A percentile compares a stretch with the other conserved stretches of the same genome.
Evolutionary conservation across 2,797 vertebrate species (phyloP).

Genomic region (Simalia tracyae): DNA sequence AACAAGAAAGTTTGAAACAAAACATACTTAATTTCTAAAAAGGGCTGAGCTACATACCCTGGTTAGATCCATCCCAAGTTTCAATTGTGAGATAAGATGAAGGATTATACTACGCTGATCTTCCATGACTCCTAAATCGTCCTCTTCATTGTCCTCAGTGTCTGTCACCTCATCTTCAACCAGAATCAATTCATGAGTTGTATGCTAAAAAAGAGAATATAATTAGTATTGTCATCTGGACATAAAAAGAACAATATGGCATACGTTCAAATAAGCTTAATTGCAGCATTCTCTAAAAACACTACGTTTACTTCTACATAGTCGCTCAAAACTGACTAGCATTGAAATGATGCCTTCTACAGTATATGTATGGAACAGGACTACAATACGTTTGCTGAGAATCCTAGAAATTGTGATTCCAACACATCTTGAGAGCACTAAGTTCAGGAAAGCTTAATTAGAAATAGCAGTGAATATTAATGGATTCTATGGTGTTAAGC

Average conservation of each 20-base stretch:
- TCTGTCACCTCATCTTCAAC: constrained; percentile 88
- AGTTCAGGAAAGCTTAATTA: background rate
- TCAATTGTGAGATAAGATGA: constrained; percentile 95
- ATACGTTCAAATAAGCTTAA: accelerated
- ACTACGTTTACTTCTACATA: constrained; percentile 15
- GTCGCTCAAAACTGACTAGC: background rate
- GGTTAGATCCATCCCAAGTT: constrained; percentile 96
- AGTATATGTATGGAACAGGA: background rate
- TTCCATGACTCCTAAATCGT: constrained; percentile 89
- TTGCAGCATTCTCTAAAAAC: constrained; percentile 9
- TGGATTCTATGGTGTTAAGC: background rate
- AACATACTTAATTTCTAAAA: background rate
- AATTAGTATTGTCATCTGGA: constrained; percentile 45
- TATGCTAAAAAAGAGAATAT: constrained; percentile 70
- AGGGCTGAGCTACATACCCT: constrained; percentile 74
- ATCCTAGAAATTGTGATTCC: background rate
- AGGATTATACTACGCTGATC: constrained; percentile 94
- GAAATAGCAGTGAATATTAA: background rate
- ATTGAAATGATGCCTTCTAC: background rate
- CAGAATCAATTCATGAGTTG: constrained; percentile 80
- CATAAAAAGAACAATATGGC: background rate
- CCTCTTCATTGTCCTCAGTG: constrained; percentile 88
- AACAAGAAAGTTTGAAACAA: background rate
- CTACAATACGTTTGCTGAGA: background rate
- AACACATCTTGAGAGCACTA: background rate